A percentile compares a stretch with the other conserved stretches of the same genome.
These are phyloP conservation scores for Platalea minor DNA, from an alignment of 2,797 vertebrate species.

Conservation along the genomic window DNA sequence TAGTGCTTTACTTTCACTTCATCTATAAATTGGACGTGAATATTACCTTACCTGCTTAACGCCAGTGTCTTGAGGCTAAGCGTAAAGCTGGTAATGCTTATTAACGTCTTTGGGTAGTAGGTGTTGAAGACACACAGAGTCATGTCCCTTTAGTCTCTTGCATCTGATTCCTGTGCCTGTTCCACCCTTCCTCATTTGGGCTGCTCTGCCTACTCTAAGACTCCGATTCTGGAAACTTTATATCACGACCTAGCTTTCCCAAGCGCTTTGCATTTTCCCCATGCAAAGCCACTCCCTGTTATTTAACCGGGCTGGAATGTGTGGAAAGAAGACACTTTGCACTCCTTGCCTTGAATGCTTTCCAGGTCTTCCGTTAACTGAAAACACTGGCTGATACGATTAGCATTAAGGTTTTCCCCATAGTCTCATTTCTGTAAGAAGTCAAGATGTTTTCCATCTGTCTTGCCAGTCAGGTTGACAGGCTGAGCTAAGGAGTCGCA, in stretches of 20 bases:
- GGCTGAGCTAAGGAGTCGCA: background rate
- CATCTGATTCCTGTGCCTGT: background rate
- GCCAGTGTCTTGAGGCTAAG: background rate
- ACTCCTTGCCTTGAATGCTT: conserved; percentile 32
- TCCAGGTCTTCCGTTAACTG: background rate
- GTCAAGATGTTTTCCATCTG: conserved; percentile 10
- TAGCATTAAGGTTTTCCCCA: background rate
- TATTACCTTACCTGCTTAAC: background rate
- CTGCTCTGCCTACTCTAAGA: background rate
- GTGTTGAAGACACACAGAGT: background rate
- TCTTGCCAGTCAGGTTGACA: background rate
- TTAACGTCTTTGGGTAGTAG: background rate
- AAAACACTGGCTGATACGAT: background rate
- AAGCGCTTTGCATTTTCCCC: conserved; percentile 24
- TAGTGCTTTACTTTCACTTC: background rate
- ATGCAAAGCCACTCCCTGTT: conserved; percentile 40
- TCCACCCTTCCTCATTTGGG: background rate
- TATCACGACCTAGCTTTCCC: conserved; percentile 22
- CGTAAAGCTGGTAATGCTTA: background rate
- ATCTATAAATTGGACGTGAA: background rate
- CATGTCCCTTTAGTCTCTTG: background rate
- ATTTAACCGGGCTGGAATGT: conserved; percentile 39
- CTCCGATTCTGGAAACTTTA: background rate
- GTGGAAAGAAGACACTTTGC: conserved; percentile 41
- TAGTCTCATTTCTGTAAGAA: background rate